These are phyloP conservation scores for Pseudochirops cupreus DNA, from an alignment of 2,797 vertebrate species.

Conservation along the genomic window DNA sequence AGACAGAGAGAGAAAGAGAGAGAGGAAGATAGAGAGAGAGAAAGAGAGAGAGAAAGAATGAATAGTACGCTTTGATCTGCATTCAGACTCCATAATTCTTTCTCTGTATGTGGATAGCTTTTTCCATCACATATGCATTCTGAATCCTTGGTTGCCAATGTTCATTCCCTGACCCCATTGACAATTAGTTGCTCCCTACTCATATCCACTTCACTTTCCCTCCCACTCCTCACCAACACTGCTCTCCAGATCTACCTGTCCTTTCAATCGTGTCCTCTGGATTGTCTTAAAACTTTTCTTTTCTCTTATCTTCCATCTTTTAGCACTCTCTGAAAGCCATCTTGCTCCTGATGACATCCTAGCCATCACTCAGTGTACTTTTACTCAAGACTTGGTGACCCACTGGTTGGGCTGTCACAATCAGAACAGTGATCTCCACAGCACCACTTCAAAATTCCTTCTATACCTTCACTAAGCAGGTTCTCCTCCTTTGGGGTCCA, in stretches of 20 bases:
- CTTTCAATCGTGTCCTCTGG: not conserved
- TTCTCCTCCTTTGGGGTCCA: not conserved
- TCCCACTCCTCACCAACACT: not conserved
- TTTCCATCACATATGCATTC: not conserved
- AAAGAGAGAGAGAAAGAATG: too few relatives aligned
- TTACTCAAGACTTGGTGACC: not conserved
- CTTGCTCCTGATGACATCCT: not conserved
- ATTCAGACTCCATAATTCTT: too few relatives aligned
- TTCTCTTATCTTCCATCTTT: not conserved
- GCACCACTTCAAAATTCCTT: not conserved
- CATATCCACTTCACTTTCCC: not conserved
- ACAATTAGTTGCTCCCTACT: not conserved
- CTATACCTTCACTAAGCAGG: not conserved
- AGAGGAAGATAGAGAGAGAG: too few relatives aligned
- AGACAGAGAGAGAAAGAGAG: too few relatives aligned
- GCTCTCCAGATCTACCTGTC: not conserved
- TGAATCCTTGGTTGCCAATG: not conserved
- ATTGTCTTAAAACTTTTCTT: not conserved
- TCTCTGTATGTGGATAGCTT: too few relatives aligned
- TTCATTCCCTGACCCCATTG: not conserved
- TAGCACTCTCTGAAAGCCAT: not conserved
- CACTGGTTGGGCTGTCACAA: not conserved
- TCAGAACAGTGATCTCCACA: not conserved
- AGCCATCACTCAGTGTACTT: not conserved
- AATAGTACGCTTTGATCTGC: too few relatives aligned